A percentile compares a stretch with the other conserved stretches of the same genome.
phyloP scores from a whole-genome alignment of 2,797 vertebrate species.

The Sebastes hubbsi region DNA sequence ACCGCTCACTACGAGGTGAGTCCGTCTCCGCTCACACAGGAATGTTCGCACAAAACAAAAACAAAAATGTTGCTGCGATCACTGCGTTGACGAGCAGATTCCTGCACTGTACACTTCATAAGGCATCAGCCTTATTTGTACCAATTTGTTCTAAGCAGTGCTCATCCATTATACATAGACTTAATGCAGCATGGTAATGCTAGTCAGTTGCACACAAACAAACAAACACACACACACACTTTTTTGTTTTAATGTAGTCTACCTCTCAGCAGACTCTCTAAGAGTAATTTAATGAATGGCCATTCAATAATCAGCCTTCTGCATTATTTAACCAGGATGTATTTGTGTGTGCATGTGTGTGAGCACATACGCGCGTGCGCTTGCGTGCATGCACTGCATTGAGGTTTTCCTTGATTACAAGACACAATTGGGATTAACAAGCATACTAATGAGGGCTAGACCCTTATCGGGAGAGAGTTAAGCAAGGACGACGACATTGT shows the following conservation, averaged over 20 bases:
- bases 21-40: slow-evolving; percentile 14
- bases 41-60: neutral
- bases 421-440: slow-evolving; percentile 69
- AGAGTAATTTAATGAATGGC: slow-evolving; percentile 64
- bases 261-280: slow-evolving; percentile 57
- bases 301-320: slow-evolving; percentile 62
- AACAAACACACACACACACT: slow-evolving; percentile 33
- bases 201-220: slow-evolving; percentile 46
- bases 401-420: slow-evolving; percentile 68
- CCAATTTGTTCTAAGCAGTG: slow-evolving; percentile 63
- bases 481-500: slow-evolving; percentile 29
- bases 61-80: neutral
- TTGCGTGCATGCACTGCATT: slow-evolving; percentile 15
- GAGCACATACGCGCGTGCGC: neutral
- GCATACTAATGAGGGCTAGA: slow-evolving; percentile 67
- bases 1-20: slow-evolving; percentile 86
- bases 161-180: slow-evolving; percentile 76
- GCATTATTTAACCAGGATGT: slow-evolving; percentile 52
- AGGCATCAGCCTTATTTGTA: slow-evolving; percentile 66
- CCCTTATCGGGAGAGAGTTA: slow-evolving; percentile 49
- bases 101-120: slow-evolving; percentile 23
- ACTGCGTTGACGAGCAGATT: slow-evolving; percentile 30
- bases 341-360: neutral
- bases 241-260: slow-evolving; percentile 57
- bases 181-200: slow-evolving; percentile 64